Conservation (phyloP, 2,113 vertebrate species). For the Pterocles orientalis region DNA sequence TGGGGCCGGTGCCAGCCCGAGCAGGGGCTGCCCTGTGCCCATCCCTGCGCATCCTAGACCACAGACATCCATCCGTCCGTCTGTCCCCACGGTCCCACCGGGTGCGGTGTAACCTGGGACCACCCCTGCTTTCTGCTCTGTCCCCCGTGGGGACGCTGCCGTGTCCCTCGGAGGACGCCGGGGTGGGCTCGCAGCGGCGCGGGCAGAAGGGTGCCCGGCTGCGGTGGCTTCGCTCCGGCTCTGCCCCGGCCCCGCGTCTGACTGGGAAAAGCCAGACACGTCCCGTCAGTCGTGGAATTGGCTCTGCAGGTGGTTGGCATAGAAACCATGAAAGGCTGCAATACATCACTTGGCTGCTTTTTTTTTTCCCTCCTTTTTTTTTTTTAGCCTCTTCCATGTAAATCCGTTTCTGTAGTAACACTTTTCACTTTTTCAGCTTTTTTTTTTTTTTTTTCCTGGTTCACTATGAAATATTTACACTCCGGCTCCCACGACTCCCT, state of each 20-base stretch:
- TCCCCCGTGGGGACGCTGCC: background rate
- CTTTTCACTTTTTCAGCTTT: background rate
- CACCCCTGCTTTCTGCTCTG: background rate
- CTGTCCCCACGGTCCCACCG: background rate
- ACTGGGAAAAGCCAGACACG: background rate
- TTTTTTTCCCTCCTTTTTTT: background rate
- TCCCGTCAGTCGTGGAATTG: background rate
- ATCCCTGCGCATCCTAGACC: background rate
- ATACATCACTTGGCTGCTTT: background rate
- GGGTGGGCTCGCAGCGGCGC: background rate
- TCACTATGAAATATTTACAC: slow-evolving; percentile 39
- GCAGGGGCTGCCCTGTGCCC: background rate
- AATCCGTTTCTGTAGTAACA: slow-evolving; percentile 38
- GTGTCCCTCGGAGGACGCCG: rapidly evolving
- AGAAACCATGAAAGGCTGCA: slow-evolving; percentile 19
- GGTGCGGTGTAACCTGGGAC: background rate
- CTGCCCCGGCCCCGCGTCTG: background rate
- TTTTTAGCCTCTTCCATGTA: background rate
- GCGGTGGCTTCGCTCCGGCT: slow-evolving; percentile 50
- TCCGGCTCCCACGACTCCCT: background rate
- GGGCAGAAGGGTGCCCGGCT: slow-evolving; percentile 14
- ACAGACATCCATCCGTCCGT: background rate
- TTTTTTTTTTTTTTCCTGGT: background rate
- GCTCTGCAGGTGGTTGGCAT: slow-evolving; percentile 54
- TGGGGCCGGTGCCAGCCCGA: background rate